These are phyloP conservation scores for Diphyllodes magnificus DNA, from an alignment of 2,113 vertebrate species.

Conservation along the genomic window DNA sequence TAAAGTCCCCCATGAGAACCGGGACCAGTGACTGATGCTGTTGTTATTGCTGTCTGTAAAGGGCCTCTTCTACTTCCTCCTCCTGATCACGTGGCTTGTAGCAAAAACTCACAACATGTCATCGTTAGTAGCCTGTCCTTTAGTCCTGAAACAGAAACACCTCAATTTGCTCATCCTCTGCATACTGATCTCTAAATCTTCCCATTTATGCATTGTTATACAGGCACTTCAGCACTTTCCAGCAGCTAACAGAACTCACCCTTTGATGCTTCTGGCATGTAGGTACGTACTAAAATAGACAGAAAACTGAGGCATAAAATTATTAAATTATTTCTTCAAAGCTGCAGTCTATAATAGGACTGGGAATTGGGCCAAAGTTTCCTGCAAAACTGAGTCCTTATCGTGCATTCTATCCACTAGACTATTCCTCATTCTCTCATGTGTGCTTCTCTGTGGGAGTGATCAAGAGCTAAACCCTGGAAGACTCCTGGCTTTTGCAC, in stretches of 20 bases:
- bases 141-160: neutral
- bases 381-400: neutral
- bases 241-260: neutral
- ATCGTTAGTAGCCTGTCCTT: neutral
- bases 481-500: neutral
- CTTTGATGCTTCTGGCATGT: neutral
- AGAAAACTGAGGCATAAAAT: neutral
- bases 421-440: neutral
- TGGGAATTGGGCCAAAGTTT: neutral
- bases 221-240: neutral
- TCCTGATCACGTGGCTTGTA: neutral
- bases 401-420: neutral
- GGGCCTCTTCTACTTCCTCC: neutral
- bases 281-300: neutral
- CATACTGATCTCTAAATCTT: rapidly evolving
- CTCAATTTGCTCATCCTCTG: neutral
- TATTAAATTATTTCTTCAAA: neutral
- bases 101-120: neutral
- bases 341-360: neutral
- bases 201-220: neutral
- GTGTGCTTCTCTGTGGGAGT: neutral
- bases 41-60: neutral
- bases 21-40: neutral
- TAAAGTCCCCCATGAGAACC: neutral
- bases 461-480: neutral